Evolutionary conservation across 2,888 invertebrate genomes (phyloP).

Genomic region (Junonia oenone): DNA sequence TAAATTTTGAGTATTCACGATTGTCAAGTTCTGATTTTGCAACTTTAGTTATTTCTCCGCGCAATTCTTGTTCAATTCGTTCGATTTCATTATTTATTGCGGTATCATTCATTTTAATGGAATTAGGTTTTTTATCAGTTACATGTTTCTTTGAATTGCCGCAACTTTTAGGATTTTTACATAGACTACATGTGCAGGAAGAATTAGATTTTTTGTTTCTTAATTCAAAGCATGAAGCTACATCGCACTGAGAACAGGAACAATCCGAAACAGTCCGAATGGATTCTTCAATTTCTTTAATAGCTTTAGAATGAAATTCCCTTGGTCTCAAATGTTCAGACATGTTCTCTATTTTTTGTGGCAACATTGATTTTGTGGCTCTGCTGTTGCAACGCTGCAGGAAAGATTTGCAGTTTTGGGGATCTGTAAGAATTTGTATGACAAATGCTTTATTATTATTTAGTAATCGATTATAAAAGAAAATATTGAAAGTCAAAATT

Average conservation of each 20-base stretch:
- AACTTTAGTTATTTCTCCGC: not conserved
- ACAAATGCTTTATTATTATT: no score
- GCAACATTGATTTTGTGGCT: not conserved
- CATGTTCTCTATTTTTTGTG: not conserved
- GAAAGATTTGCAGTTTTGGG: not conserved
- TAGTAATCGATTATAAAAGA: no score
- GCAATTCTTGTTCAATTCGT: not conserved
- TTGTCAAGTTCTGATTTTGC: constrained; percentile 9
- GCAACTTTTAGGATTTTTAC: not conserved
- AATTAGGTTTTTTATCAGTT: not conserved
- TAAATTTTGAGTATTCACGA: constrained; percentile 9
- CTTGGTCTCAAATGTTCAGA: not conserved
- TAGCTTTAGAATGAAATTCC: not conserved
- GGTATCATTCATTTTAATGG: not conserved
- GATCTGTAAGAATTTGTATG: constrained; percentile 8
- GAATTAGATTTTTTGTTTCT: constrained; percentile 15
- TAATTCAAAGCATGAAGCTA: constrained; percentile 37
- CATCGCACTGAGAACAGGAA: constrained; percentile 48
- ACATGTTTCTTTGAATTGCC: not conserved
- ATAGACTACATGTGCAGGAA: not conserved
- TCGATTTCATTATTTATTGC: not conserved
- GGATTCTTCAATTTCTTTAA: not conserved
- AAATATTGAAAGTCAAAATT: no score
- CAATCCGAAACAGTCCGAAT: constrained; percentile 32
- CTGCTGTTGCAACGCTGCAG: not conserved